Conservation (phyloP, 1,140 invertebrate genomes). For the Drosophila subobscura region DNA sequence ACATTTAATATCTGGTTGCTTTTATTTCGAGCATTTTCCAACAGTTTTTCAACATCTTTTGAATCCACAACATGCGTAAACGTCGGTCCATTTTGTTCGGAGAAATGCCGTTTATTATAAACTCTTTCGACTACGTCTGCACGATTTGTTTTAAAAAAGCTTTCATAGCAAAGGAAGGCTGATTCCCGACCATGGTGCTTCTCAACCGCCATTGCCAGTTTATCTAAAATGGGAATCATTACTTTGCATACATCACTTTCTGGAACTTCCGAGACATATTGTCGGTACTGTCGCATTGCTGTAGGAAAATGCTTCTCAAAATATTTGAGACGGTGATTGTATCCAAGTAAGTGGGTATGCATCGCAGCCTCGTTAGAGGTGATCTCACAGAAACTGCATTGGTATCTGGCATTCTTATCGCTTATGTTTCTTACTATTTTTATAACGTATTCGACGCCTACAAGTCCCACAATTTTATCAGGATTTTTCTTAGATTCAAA, state of each 20-base stretch:
- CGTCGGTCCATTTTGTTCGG: constrained; percentile 62
- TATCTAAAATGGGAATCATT: constrained; percentile 59
- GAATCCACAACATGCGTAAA: constrained; percentile 73
- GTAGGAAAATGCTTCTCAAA: constrained; percentile 79
- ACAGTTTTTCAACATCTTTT: constrained; percentile 58
- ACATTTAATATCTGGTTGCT: constrained; percentile 1
- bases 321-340: constrained; percentile 72
- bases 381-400: constrained; percentile 69
- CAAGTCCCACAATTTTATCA: constrained; percentile 50
- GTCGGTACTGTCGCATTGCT: constrained; percentile 61
- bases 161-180: constrained; percentile 62
- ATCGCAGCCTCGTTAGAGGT: constrained; percentile 49
- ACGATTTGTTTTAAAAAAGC: constrained; percentile 55
- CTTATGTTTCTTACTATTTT: constrained; percentile 58
- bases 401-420: constrained; percentile 38
- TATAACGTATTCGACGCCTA: constrained; percentile 77
- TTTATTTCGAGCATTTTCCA: constrained; percentile 34
- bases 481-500: constrained; percentile 42
- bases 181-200: constrained; percentile 68
- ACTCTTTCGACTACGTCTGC: constrained; percentile 50
- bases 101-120: constrained; percentile 64
- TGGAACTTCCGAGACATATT: constrained; percentile 53
- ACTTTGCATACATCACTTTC: constrained; percentile 58
- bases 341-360: constrained; percentile 71
- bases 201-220: constrained; percentile 68